phyloP scores from a whole-genome alignment of 2,888 invertebrate genomes.

The Ypsolopha sequella region DNA sequence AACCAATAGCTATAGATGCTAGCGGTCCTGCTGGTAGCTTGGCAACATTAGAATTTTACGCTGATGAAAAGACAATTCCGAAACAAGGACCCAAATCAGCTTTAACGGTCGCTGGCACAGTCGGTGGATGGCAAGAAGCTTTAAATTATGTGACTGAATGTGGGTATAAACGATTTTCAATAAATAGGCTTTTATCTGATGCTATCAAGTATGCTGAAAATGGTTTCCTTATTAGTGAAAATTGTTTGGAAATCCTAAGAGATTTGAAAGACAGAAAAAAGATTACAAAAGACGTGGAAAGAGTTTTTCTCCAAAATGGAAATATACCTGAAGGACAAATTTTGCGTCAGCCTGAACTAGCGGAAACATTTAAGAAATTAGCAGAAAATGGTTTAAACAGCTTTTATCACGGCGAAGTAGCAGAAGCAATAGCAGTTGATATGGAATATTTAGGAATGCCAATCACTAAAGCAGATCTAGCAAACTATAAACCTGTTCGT shows the following conservation, averaged over 20 bases:
- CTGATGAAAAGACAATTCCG: slow-evolving; percentile 33
- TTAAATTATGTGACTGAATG: slow-evolving; percentile 44
- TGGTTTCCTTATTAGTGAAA: slow-evolving; percentile 35
- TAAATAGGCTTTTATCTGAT: slow-evolving; percentile 36
- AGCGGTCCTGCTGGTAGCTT: slow-evolving; percentile 49
- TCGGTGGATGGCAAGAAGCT: slow-evolving; percentile 59
- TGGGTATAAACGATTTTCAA: slow-evolving; percentile 38
- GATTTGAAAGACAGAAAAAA: slow-evolving; percentile 6
- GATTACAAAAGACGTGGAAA: slow-evolving; percentile 22
- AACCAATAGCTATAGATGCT: slow-evolving; percentile 51
- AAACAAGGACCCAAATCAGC: slow-evolving; percentile 43
- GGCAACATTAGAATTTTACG: slow-evolving; percentile 35
- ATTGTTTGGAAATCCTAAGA: slow-evolving; percentile 9
- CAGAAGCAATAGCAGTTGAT: slow-evolving; percentile 41
- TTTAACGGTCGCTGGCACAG: slow-evolving; percentile 47
- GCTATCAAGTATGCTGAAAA: slow-evolving; percentile 50
- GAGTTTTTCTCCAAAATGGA: slow-evolving; percentile 31
- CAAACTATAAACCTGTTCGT: slow-evolving; percentile 35
- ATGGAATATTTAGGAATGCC: slow-evolving; percentile 40
- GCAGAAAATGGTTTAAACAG: slow-evolving; percentile 40
- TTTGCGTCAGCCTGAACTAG: slow-evolving; percentile 41
- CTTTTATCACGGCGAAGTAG: slow-evolving; percentile 48
- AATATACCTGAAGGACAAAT: slow-evolving; percentile 33
- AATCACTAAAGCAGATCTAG: slow-evolving; percentile 43
- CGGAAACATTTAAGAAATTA: slow-evolving; percentile 35